Evolutionary conservation across 53 echinoderm and acorn worm species (phyloP).

Genomic region (Echinometra lucunter): DNA sequence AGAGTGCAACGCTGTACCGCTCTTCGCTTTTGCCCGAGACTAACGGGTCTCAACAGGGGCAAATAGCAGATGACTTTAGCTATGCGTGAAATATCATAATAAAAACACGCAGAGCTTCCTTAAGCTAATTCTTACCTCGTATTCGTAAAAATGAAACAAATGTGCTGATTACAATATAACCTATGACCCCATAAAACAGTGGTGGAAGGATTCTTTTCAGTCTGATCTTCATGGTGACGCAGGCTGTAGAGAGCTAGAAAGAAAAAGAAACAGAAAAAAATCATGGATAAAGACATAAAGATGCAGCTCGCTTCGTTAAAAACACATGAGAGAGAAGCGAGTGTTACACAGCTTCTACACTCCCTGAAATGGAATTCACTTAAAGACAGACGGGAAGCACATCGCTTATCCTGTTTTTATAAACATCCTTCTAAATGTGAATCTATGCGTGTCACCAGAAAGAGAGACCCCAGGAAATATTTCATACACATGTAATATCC

Average conservation of each 20-base stretch:
- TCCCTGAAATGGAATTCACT: too few relatives aligned
- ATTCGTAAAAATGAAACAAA: slow-evolving; percentile 3
- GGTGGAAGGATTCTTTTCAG: background rate
- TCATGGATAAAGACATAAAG: background rate
- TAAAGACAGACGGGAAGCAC: too few relatives aligned
- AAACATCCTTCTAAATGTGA: background rate
- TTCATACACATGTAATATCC: too few relatives aligned
- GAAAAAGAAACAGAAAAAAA: background rate
- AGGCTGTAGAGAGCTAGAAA: background rate
- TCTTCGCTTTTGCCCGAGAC: too few relatives aligned
- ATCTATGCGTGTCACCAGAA: too few relatives aligned
- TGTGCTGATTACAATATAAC: slow-evolving; percentile 1
- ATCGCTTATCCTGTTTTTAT: background rate
- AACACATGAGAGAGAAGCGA: too few relatives aligned
- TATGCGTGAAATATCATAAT: too few relatives aligned
- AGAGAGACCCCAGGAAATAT: background rate
- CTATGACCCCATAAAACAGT: background rate
- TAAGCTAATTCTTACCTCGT: background rate
- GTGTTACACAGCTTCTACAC: too few relatives aligned
- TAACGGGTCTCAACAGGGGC: too few relatives aligned
- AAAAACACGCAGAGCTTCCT: too few relatives aligned
- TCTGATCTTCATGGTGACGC: slow-evolving; percentile 19
- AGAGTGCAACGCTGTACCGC: too few relatives aligned
- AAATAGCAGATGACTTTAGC: too few relatives aligned
- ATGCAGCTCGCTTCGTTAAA: background rate